phyloP scores from a whole-genome alignment of 2,888 invertebrate genomes.

The Strigamia transsilvanica region DNA sequence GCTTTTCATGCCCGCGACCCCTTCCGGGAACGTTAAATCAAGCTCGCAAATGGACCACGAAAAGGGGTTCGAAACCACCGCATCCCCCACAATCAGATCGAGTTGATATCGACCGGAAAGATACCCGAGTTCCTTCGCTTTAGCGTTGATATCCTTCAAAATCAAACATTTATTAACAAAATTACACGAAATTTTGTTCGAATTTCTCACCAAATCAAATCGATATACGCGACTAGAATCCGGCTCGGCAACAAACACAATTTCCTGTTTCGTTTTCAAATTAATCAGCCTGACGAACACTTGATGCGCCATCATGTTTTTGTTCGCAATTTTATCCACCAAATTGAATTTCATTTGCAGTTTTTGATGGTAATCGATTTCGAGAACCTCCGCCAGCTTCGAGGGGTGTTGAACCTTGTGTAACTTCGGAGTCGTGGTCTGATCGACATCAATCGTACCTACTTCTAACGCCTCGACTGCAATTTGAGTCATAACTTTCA shows the following conservation, averaged over 20 bases:
- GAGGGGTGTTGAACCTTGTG: conserved; percentile 75
- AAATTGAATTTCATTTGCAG: conserved; percentile 82
- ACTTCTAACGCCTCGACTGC: conserved; percentile 81
- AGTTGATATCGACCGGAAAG: conserved; percentile 81
- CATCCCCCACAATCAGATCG: conserved; percentile 89
- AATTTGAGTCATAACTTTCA: conserved; percentile 79
- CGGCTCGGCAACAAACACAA: conserved; percentile 91
- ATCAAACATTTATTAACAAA: background rate
- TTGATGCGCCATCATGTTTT: conserved; percentile 73
- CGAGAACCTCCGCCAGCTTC: conserved; percentile 74
- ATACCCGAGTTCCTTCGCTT: conserved; percentile 79
- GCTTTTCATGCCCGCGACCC: conserved; percentile 61
- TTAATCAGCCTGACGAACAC: conserved; percentile 80
- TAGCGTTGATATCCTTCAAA: conserved; percentile 75
- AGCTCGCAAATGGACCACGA: conserved; percentile 85
- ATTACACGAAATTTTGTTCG: background rate
- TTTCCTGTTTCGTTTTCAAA: conserved; percentile 76
- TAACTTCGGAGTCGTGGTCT: conserved; percentile 81
- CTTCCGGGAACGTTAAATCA: conserved; percentile 73
- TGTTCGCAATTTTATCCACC: conserved; percentile 73
- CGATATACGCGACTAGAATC: conserved; percentile 76
- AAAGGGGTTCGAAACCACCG: conserved; percentile 86
- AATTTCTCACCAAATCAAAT: conserved; percentile 80
- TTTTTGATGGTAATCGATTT: conserved; percentile 90
- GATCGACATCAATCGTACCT: conserved; percentile 89